Base-by-base conservation (phyloP, 2,797 vertebrate species). In the Cynodonichthys magdalenae region DNA sequence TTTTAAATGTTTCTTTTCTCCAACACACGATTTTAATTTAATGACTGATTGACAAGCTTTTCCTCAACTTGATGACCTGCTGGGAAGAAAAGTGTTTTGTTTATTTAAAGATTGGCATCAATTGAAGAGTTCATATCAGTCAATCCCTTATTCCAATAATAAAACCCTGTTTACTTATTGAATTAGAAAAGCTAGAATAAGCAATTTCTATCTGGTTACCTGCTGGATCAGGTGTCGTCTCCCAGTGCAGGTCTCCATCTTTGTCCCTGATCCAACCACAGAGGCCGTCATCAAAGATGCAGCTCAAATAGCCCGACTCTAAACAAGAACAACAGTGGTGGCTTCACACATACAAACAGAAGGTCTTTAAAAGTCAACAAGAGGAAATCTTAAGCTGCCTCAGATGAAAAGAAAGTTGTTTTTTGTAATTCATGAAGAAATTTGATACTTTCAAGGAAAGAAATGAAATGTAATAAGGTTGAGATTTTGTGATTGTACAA, bases 261-360 rank as follows among this genome's bases (percentile, higher is more conserved):
- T 89, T 95, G 78, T 95, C 94, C 66, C 94, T 92, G 81, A 97
- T 95, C 97, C 97, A 98, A 6, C 95, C 95, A 9, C 97, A 99
- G 11, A 99, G 92, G 4, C 97, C 96, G 0, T 94, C 87, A 64
- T 98, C 96, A 89, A 99, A 99, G 54, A 94, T 94, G 71, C 97
- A 99, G 90, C 95, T 97, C 84, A 97, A 94, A 51, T 95, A 84
- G 29, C 96, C 93, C 3, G 92, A 68, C 50, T 93, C 97, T 99
- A 77, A 15, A 66, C 50, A 81, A 24, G 15, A 58, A 53, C 17
- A 50, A 60, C 36, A 70, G 34, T n/a, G n/a, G 15, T n/a, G 15
- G 9, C 8, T 0, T 17, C 36, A 53, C 5, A 53, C 0, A n/a
- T 15, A 17, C 2, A 46, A n/a, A 19, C 71, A 69, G 69, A 10